Evolutionary conservation across 2,888 invertebrate genomes (phyloP).

Genomic region (Drosophila paranaensis): DNA sequence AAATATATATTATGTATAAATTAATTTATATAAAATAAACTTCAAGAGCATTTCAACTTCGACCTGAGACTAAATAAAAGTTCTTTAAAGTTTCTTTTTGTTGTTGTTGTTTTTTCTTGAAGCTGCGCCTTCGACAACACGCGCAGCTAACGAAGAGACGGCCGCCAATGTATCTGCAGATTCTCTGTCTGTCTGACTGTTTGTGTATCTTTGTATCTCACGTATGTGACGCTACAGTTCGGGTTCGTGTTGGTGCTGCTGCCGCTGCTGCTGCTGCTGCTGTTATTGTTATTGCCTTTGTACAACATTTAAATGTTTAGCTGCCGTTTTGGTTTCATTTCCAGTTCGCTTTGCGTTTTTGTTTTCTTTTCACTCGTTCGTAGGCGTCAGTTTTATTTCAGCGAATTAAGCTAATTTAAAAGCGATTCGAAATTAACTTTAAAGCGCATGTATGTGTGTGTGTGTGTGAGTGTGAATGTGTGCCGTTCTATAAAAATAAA

Average conservation of each 20-base stretch:
- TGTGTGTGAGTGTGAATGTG: constrained; percentile 12
- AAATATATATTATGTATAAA: too few species aligned
- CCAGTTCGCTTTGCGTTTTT: constrained; percentile 45
- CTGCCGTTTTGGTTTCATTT: constrained; percentile 74
- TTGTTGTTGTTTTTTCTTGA: constrained; percentile 24
- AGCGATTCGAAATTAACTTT: constrained; percentile 83
- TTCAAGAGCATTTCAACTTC: constrained; percentile 12
- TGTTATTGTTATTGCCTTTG: constrained; percentile 78
- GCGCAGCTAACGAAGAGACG: constrained; percentile 38
- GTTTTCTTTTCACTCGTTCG: constrained; percentile 52
- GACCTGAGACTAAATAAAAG: not conserved
- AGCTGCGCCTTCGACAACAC: constrained; percentile 41
- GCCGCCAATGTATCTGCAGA: constrained; percentile 65
- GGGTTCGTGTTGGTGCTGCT: constrained; percentile 30
- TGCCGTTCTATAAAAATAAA: constrained; percentile 18
- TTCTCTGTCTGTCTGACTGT: constrained; percentile 21
- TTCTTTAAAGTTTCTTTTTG: not conserved
- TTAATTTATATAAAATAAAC: too few species aligned
- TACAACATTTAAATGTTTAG: constrained; percentile 80
- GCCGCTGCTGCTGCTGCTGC: constrained; percentile 33
- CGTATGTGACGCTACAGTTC: constrained; percentile 52
- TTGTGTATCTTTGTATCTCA: constrained; percentile 59
- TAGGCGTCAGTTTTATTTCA: constrained; percentile 79
- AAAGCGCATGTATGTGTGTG: constrained; percentile 56
- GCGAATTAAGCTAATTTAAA: constrained; percentile 84